phyloP scores from a whole-genome alignment of 2,797 vertebrate species.

The Sebastolobus alascanus region DNA sequence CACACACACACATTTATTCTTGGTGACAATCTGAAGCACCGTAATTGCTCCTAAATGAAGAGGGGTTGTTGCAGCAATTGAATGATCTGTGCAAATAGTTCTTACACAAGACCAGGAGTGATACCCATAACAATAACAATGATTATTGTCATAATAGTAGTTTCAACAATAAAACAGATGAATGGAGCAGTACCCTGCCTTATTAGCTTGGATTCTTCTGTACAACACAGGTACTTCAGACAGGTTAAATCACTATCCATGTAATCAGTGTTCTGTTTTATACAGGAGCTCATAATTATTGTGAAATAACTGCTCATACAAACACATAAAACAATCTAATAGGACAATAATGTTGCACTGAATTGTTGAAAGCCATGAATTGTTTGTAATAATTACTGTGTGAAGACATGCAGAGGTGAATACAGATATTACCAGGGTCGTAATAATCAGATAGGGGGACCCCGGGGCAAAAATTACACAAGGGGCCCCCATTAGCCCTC shows the following conservation, averaged over 20 bases:
- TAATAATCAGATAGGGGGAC: not conserved
- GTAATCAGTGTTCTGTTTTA: not conserved
- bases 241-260: not conserved
- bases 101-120: not conserved
- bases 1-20: conserved; percentile 3
- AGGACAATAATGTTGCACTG: not conserved
- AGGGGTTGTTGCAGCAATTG: not conserved
- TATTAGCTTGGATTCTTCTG: not conserved
- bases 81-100: not conserved
- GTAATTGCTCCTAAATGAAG: not conserved
- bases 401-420: not conserved
- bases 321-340: not conserved
- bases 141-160: not conserved
- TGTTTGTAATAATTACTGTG: not conserved
- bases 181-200: not conserved
- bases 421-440: not conserved
- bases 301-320: not conserved
- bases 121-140: not conserved
- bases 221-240: not conserved
- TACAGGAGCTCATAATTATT: not conserved
- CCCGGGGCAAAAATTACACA: not conserved
- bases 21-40: not conserved
- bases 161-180: not conserved
- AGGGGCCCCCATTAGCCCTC: not conserved
- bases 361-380: not conserved